Evolutionary conservation across 1,140 invertebrate genomes (phyloP), one percentile per base, ranked within the genome.

Genomic region (Samia ricini): DNA sequence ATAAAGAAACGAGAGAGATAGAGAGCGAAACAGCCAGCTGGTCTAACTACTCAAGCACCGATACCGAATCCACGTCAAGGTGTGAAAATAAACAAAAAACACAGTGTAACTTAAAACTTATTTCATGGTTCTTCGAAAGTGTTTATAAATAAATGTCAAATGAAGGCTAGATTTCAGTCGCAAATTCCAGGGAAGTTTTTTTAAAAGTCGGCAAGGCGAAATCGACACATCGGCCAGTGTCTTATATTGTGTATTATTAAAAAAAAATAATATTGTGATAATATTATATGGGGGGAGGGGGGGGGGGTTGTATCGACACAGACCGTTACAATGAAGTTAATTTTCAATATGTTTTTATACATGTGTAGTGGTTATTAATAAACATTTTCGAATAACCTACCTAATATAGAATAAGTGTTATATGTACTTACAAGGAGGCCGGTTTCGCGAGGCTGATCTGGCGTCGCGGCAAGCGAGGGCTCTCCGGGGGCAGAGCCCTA

Each of bases 401-500:
- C 6, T 29, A 29, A 29, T n/a, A 10, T 51, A 51, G 8, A 51
- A 18, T 51, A 6, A 52, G 22, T 6, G 5, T 22, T 22, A 22
- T 12, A 20, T 52, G 3, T 84, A 89, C 87, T 69, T 79, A 89
- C 87, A 85, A 85, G 24, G 83, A 83, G 24, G 77, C 79, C 0
- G 85, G 84, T 42, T 89, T 88, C 48, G 77, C 62, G 59, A 81
- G 66, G 42, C 70, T 73, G 74, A 72, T 73, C 51, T 77, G 75
- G 6, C 85, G 71, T 12, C 85, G 74, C 19, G 71, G 65, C 2
- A 68, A 71, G 1, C 85, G 81, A 23, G 85, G 85, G 60, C 79
- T 83, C 22, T 86, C 85, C 26, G 82, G 68, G 26, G 79, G 77
- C 33, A 68, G 61, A 6, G 72, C 64, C 22, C 83, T 73, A 0